Conservation (phyloP, 2,113 vertebrate species). For the Paedocypris sp. region DNA sequence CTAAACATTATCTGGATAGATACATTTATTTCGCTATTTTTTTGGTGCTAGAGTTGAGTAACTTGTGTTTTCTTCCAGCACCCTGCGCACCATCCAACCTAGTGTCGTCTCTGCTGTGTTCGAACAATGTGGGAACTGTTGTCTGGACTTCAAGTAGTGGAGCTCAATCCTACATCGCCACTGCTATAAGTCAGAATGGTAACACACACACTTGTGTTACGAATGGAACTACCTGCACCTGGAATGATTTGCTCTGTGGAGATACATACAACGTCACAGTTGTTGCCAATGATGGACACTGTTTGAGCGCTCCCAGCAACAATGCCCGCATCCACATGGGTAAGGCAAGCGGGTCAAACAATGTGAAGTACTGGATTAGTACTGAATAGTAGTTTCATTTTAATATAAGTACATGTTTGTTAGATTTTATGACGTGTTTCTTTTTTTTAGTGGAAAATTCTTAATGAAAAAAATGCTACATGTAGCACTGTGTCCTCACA, state of each 20-base stretch:
- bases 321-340: slow-evolving; percentile 45
- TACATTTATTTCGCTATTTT: too few relatives aligned
- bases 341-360: slow-evolving; percentile 15
- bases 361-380: background rate
- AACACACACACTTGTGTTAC: slow-evolving; percentile 34
- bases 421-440: too few relatives aligned
- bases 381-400: too few relatives aligned
- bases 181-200: slow-evolving; percentile 21
- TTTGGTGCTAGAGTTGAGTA: background rate
- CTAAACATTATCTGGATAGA: too few relatives aligned
- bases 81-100: slow-evolving; percentile 32
- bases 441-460: too few relatives aligned
- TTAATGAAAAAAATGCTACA: too few relatives aligned
- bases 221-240: slow-evolving; percentile 45
- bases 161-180: slow-evolving; percentile 19
- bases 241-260: slow-evolving; percentile 51
- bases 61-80: slow-evolving; percentile 13
- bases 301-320: slow-evolving; percentile 46
- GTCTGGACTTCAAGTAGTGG: slow-evolving; percentile 30
- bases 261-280: slow-evolving; percentile 48
- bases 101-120: slow-evolving; percentile 1
- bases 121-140: slow-evolving; percentile 8
- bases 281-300: slow-evolving; percentile 38
- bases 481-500: too few relatives aligned
- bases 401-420: too few relatives aligned